phyloP scores from a whole-genome alignment of 2,888 invertebrate genomes.

The Acleris laterana region DNA sequence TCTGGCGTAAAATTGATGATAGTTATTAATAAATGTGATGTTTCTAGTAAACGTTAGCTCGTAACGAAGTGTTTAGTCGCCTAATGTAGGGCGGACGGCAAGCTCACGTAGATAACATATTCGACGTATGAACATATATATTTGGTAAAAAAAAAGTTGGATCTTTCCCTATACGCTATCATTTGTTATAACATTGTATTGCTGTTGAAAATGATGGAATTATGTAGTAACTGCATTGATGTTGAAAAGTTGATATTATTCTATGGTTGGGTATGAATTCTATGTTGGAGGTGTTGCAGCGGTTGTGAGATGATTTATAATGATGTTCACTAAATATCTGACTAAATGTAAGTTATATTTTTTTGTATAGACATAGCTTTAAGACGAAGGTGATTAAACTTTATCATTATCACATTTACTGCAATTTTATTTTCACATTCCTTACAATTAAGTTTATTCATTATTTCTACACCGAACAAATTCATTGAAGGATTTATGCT shows the following conservation, averaged over 20 bases:
- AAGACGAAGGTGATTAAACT: constrained; percentile 79
- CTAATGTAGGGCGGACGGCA: constrained; percentile 17
- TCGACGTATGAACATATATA: constrained; percentile 21
- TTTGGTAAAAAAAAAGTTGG: constrained; percentile 21
- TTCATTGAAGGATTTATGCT: not conserved
- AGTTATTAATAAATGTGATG: constrained; percentile 35
- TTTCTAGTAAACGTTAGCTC: constrained; percentile 26
- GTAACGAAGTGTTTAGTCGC: constrained; percentile 30
- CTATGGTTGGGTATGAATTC: constrained; percentile 71
- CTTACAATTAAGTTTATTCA: not conserved
- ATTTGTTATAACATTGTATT: constrained; percentile 54
- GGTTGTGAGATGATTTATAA: constrained; percentile 84
- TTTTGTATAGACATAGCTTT: constrained; percentile 81
- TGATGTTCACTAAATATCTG: constrained; percentile 82
- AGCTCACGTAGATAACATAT: constrained; percentile 26
- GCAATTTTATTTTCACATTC: constrained; percentile 42
- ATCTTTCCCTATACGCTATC: constrained; percentile 41
- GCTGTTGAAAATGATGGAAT: constrained; percentile 57
- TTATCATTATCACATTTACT: constrained; percentile 66
- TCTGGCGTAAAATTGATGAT: constrained; percentile 25
- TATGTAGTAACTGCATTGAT: constrained; percentile 49
- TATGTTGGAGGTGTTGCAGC: constrained; percentile 77
- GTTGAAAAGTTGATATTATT: constrained; percentile 63
- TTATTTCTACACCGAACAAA: not conserved
- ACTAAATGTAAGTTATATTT: constrained; percentile 82